These are phyloP conservation scores for Ephestia elutella DNA, from an alignment of 1,140 invertebrate genomes.

Conservation along the genomic window DNA sequence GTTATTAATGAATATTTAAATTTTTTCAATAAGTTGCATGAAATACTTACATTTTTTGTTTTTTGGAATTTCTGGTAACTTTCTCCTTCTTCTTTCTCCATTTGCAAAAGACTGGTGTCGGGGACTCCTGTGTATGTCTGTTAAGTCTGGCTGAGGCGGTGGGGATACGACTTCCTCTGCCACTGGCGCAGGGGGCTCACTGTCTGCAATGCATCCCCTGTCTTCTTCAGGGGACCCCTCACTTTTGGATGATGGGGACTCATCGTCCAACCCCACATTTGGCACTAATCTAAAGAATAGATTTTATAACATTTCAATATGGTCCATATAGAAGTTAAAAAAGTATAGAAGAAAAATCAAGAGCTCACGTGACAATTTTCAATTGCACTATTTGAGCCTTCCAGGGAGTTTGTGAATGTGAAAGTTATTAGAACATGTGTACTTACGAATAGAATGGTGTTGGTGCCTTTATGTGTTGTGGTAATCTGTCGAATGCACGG, in stretches of 20 bases:
- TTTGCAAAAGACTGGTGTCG: constrained; percentile 56
- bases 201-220: constrained; percentile 38
- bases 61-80: constrained; percentile 90
- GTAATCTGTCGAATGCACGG: constrained; percentile 86
- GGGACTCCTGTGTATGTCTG: constrained; percentile 55
- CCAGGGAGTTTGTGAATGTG: not conserved
- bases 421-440: constrained; percentile 14
- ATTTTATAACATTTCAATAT: not conserved
- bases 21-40: too few species aligned
- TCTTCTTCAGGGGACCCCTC: constrained; percentile 73
- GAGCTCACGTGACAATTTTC: constrained; percentile 22
- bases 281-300: constrained; percentile 79
- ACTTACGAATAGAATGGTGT: constrained; percentile 83
- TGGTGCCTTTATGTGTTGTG: constrained; percentile 85
- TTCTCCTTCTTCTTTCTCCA: constrained; percentile 82
- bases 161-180: constrained; percentile 32
- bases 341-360: constrained; percentile 7
- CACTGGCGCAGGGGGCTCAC: constrained; percentile 24
- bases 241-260: constrained; percentile 85
- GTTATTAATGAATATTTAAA: too few species aligned
- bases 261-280: constrained; percentile 84
- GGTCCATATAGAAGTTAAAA: constrained; percentile 1
- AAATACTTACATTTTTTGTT: constrained; percentile 84
- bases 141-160: constrained; percentile 30
- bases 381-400: not conserved